Percentiles rank a stretch among this genome's conserved stretches.
These are phyloP conservation scores for Antigone vipio DNA, from an alignment of 2,113 vertebrate genomes.

Conservation along the genomic window DNA sequence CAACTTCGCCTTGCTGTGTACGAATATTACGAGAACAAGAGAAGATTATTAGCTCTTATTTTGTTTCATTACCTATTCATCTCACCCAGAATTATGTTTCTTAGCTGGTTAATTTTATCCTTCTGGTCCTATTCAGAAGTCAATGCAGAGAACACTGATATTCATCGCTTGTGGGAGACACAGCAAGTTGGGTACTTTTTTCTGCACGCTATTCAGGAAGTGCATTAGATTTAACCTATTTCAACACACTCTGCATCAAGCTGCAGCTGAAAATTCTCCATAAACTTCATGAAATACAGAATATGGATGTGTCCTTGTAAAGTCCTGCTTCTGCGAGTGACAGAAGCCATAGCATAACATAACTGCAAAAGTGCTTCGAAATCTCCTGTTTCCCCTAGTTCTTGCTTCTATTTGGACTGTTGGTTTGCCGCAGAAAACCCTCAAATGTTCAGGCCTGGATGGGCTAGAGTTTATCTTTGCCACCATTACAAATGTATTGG, in stretches of 20 bases:
- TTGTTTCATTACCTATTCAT: neutral
- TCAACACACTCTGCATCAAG: neutral
- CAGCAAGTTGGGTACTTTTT: neutral
- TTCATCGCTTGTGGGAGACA: neutral
- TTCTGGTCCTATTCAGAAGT: neutral
- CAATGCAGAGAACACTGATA: neutral
- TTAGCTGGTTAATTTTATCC: neutral
- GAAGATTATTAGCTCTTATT: neutral
- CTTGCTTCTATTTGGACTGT: neutral
- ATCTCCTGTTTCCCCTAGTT: neutral
- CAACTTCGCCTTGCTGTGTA: conserved; percentile 91
- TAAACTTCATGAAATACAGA: neutral
- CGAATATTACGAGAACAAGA: neutral
- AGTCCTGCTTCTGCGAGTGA: neutral
- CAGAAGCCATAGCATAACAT: neutral
- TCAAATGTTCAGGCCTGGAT: neutral
- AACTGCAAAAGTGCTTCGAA: neutral
- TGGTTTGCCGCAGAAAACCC: neutral
- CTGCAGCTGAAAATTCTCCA: neutral
- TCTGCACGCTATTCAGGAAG: neutral
- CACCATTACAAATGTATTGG: neutral
- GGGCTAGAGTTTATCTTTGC: neutral
- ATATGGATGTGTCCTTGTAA: neutral
- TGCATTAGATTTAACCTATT: neutral
- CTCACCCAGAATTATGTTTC: neutral